phyloP scores from a whole-genome alignment of 1,140 invertebrate species.

The Rhagoletis pomonella region DNA sequence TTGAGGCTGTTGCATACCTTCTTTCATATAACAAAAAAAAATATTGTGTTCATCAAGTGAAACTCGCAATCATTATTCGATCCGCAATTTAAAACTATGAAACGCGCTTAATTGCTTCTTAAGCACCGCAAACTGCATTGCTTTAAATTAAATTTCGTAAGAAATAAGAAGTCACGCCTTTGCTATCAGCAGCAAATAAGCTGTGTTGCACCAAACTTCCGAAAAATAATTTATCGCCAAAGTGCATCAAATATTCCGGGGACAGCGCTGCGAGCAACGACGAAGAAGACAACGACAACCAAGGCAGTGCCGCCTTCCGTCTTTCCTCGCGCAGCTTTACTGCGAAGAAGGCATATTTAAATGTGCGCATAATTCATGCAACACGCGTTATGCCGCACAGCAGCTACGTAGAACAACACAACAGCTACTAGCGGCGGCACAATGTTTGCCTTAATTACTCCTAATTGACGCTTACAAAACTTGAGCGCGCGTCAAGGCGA shows the following conservation, averaged over 20 bases:
- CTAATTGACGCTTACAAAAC: conserved; percentile 56
- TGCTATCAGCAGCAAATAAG: neutral
- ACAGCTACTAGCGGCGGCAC: conserved; percentile 32
- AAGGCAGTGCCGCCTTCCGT: neutral
- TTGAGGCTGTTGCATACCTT: no score
- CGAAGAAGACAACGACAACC: neutral
- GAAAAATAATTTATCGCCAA: conserved; percentile 38
- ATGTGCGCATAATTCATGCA: conserved; percentile 50
- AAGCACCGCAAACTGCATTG: neutral
- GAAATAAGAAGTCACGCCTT: neutral
- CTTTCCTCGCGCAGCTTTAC: neutral
- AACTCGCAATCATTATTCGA: no score
- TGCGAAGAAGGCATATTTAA: conserved; percentile 10
- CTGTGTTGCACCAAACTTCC: neutral
- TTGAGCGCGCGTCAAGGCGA: neutral
- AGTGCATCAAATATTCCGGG: conserved; percentile 1
- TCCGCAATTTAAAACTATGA: no score
- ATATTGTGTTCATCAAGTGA: no score
- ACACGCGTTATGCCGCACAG: conserved; percentile 33
- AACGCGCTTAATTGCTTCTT: neutral
- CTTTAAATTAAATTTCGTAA: neutral
- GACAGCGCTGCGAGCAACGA: neutral
- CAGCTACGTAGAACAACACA: conserved; percentile 23
- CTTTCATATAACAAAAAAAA: no score
- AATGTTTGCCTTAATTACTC: conserved; percentile 57